Evolutionary conservation across 2,888 invertebrate species (phyloP).

Genomic region (Steinernema scapterisci): DNA sequence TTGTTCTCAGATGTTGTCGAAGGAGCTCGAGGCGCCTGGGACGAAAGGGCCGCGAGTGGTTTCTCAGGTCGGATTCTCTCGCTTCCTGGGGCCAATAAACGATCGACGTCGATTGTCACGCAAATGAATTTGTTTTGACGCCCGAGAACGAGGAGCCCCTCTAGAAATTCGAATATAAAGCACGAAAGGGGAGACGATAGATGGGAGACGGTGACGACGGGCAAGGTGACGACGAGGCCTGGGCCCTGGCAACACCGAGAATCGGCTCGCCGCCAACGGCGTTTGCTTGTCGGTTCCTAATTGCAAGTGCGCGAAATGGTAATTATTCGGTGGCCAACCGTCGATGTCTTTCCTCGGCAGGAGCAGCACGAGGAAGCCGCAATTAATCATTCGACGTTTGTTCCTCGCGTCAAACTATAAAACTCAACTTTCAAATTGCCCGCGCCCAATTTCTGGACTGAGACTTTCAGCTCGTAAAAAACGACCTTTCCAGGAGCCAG

Average conservation of each 20-base stretch:
- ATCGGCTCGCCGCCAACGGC: too few species aligned
- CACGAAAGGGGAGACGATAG: neutral
- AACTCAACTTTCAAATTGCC: neutral
- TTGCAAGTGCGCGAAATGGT: conserved; percentile 15
- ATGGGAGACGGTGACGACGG: too few species aligned
- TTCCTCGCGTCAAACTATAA: conserved; percentile 23
- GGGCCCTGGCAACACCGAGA: neutral
- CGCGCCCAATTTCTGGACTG: neutral
- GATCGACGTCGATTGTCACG: conserved; percentile 23
- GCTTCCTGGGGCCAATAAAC: neutral
- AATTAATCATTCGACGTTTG: conserved; percentile 20
- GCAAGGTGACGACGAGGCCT: neutral
- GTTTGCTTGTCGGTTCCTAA: neutral
- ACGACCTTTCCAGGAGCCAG: too few species aligned
- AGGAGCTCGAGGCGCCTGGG: too few species aligned
- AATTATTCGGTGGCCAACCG: conserved; percentile 5
- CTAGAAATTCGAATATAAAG: conserved; percentile 14
- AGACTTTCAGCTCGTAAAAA: too few species aligned
- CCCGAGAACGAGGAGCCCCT: neutral
- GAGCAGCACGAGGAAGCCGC: neutral
- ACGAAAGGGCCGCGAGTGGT: too few species aligned
- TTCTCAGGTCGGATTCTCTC: too few species aligned
- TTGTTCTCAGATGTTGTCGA: too few species aligned
- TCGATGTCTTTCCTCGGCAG: neutral
- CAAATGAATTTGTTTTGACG: conserved; percentile 29